These are phyloP conservation scores for Rallus crepitans DNA, from an alignment of 2,797 vertebrate genomes.

Conservation along the genomic window DNA sequence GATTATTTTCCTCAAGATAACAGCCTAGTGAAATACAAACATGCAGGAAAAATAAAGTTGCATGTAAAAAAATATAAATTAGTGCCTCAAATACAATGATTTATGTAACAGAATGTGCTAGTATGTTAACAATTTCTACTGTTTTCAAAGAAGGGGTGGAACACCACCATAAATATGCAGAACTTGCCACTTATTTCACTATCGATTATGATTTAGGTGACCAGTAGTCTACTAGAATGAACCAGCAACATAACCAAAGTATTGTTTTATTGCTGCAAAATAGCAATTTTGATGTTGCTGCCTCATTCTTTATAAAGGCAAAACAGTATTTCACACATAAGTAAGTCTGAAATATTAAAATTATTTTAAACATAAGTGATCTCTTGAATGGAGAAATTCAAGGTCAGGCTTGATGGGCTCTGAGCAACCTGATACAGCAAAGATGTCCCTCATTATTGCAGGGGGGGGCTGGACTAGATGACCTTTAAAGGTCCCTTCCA, in stretches of 20 bases:
- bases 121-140: not conserved
- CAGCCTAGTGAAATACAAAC: not conserved
- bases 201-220: not conserved
- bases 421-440: too few species aligned
- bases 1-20: not conserved
- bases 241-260: not conserved
- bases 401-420: too few species aligned
- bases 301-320: not conserved
- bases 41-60: conserved; percentile 10
- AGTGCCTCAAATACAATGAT: not conserved
- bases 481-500: too few species aligned
- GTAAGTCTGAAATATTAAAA: not conserved
- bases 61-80: not conserved
- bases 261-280: not conserved
- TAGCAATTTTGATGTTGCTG: not conserved
- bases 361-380: not conserved
- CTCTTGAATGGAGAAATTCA: not conserved
- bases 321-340: not conserved
- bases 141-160: not conserved
- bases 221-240: not conserved
- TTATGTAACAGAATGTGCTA: not conserved
- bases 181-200: not conserved
- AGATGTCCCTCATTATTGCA: too few species aligned
- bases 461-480: too few species aligned
- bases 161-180: not conserved